phyloP scores from a whole-genome alignment of 2,888 invertebrate species.

The Flexamia atlantica region DNA sequence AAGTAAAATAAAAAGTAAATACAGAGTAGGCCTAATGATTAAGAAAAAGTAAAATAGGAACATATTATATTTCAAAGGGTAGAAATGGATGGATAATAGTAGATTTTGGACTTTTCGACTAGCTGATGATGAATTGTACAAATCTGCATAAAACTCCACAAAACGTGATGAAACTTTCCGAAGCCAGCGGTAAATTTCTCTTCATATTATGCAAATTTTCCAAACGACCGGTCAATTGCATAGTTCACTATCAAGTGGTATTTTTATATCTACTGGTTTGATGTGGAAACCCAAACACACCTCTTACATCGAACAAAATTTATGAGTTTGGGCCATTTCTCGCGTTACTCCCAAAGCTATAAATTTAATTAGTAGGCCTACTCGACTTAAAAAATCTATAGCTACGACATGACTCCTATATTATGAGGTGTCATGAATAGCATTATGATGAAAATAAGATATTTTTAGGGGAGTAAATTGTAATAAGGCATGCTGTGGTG shows the following conservation, averaged over 20 bases:
- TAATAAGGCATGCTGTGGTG: too few species aligned
- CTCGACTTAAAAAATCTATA: too few species aligned
- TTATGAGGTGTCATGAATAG: too few species aligned
- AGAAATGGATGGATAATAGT: too few species aligned
- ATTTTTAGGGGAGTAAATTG: too few species aligned
- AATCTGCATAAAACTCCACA: background rate
- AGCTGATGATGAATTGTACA: background rate
- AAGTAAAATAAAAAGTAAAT: too few species aligned
- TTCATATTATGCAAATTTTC: conserved; percentile 20
- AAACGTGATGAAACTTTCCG: conserved; percentile 22
- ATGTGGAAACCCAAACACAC: background rate
- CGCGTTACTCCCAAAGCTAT: background rate
- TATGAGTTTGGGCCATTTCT: background rate
- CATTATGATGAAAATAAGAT: too few species aligned
- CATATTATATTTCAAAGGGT: too few species aligned
- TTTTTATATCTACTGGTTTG: conserved; percentile 2
- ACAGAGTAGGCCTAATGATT: too few species aligned
- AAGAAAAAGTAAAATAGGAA: too few species aligned
- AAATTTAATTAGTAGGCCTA: too few species aligned
- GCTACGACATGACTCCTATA: too few species aligned
- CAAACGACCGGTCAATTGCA: background rate
- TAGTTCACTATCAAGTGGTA: background rate
- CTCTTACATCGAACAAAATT: background rate
- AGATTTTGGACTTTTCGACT: background rate
- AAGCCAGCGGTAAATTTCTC: background rate